Evolutionary conservation across 2,113 vertebrate species (phyloP).

Genomic region (Noctilio leporinus): DNA sequence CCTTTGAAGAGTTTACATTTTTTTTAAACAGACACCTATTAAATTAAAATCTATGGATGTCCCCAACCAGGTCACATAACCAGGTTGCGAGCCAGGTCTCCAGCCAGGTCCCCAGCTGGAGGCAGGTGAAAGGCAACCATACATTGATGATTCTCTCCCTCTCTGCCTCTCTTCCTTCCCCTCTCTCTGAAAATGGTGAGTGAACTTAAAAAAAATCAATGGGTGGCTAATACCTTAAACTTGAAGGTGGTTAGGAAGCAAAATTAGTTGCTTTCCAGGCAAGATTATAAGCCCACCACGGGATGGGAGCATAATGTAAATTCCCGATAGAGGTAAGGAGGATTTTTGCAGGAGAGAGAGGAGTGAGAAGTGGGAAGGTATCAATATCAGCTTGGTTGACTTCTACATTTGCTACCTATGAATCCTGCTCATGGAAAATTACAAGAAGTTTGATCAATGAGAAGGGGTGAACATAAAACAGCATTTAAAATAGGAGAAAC

Average conservation of each 20-base stretch:
- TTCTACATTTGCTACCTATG: neutral
- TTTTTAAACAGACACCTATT: neutral
- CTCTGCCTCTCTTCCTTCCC: no score
- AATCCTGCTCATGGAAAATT: neutral
- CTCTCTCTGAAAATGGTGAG: no score
- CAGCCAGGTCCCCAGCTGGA: no score
- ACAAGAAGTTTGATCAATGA: neutral
- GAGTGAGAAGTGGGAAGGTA: neutral
- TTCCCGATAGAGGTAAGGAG: neutral
- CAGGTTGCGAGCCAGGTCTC: no score
- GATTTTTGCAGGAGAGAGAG: neutral
- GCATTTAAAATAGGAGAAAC: neutral
- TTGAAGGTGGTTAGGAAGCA: neutral
- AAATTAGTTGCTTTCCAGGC: neutral
- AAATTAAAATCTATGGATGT: neutral
- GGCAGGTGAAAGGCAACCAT: no score
- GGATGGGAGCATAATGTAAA: neutral
- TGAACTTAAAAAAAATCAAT: no score
- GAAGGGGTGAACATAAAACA: neutral
- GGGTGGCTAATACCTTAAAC: neutral
- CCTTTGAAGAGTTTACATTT: neutral
- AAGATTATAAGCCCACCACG: neutral
- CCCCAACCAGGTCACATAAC: no score
- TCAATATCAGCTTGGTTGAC: neutral
- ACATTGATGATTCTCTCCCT: no score